A percentile compares a stretch with the other conserved stretches of the same genome.
phyloP scores from a whole-genome alignment of 2,888 invertebrate genomes.

The Polymixis flavicincta region DNA sequence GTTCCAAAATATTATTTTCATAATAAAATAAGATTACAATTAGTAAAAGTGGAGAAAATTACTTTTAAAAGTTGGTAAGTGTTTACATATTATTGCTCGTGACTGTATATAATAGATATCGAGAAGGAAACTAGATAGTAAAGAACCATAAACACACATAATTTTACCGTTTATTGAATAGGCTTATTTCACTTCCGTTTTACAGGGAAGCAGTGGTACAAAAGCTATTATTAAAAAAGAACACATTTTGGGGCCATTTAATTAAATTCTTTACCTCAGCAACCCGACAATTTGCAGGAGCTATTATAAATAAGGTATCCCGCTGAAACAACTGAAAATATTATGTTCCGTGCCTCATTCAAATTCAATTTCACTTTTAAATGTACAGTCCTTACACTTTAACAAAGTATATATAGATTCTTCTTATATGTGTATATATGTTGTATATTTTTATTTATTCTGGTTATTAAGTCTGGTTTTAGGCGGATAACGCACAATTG shows the following conservation, averaged over 20 bases:
- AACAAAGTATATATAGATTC: neutral
- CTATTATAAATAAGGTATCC: neutral
- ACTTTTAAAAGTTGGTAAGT: no score
- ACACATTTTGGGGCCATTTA: conserved; percentile 24
- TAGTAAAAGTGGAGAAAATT: no score
- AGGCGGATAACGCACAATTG: neutral
- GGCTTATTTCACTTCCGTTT: conserved; percentile 34
- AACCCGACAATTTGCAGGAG: conserved; percentile 19
- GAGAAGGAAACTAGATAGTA: conserved; percentile 18
- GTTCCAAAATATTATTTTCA: no score
- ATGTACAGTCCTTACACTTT: no score
- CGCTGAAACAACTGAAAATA: neutral
- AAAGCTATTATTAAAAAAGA: conserved; percentile 17
- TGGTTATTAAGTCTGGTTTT: neutral
- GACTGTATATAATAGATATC: conserved; percentile 11
- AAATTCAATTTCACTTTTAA: neutral
- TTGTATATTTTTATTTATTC: no score
- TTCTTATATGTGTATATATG: neutral
- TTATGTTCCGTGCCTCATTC: neutral
- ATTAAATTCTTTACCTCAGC: conserved; percentile 23
- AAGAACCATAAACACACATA: conserved; percentile 7
- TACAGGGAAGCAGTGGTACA: conserved; percentile 31
- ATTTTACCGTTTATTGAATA: conserved; percentile 8
- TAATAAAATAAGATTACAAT: no score
- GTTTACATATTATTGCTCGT: no score